These are phyloP conservation scores for Yponomeuta sedellus DNA, from an alignment of 2,888 invertebrate genomes.

Conservation along the genomic window DNA sequence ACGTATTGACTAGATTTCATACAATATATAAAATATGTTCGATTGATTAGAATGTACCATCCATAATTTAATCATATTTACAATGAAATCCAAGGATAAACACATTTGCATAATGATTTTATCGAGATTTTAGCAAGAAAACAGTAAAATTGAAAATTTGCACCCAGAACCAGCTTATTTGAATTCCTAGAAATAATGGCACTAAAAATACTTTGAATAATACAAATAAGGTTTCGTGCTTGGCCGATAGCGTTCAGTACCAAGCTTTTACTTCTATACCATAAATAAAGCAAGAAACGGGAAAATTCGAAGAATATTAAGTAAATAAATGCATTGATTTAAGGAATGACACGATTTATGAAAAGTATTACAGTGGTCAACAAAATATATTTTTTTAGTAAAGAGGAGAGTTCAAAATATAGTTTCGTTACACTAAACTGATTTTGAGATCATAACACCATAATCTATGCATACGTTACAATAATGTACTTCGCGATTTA, in stretches of 20 bases:
- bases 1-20: conserved; percentile 36
- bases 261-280: background rate
- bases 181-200: conserved; percentile 47
- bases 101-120: background rate
- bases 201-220: conserved; percentile 28
- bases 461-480: background rate
- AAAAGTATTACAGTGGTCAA: background rate
- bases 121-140: background rate
- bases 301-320: background rate
- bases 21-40: conserved; percentile 27
- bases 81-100: conserved; percentile 4
- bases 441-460: conserved; percentile 5
- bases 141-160: conserved; percentile 15
- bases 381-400: background rate
- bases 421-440: background rate
- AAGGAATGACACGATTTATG: conserved; percentile 4
- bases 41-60: conserved; percentile 34
- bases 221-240: conserved; percentile 20
- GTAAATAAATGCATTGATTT: conserved; percentile 11
- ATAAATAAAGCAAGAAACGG: background rate
- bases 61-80: conserved; percentile 24
- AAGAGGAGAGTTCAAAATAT: background rate
- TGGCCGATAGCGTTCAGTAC: background rate
- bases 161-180: conserved; percentile 32
- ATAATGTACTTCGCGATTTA: background rate